phyloP scores from a whole-genome alignment of 2,797 vertebrate species.

The Paguma larvata region DNA sequence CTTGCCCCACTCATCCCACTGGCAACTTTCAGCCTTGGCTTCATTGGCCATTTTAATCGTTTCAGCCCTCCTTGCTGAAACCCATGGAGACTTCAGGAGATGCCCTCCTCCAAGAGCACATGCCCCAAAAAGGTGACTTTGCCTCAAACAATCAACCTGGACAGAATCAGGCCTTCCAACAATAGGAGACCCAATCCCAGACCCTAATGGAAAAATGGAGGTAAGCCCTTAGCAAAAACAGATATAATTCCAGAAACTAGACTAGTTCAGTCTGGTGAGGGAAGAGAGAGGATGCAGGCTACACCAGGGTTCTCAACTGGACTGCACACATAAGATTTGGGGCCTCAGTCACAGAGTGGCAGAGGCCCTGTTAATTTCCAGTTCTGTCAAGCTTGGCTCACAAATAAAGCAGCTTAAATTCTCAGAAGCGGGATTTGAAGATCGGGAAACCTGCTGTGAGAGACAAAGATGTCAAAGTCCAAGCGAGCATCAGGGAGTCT shows the following conservation, averaged over 20 bases:
- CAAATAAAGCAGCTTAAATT: background rate
- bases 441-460: background rate
- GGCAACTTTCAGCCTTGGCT: background rate
- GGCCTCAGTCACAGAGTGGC: background rate
- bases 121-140: background rate
- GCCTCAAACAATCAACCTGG: background rate
- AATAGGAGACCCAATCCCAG: background rate
- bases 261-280: background rate
- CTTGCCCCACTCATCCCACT: background rate
- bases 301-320: background rate
- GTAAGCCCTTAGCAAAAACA: background rate
- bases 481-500: background rate
- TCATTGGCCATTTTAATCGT: background rate
- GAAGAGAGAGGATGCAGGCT: no score
- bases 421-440: background rate
- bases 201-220: background rate
- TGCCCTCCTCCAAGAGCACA: background rate
- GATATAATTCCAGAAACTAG: background rate
- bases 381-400: background rate
- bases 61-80: background rate
- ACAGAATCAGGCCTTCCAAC: background rate
- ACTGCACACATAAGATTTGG: background rate
- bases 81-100: background rate
- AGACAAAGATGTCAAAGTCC: background rate
- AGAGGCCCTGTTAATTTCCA: background rate